Evolutionary conservation across 2,113 vertebrate genomes (phyloP), one percentile per base, ranked within the genome.

Genomic region (Brachyhypopomus gauderio): DNA sequence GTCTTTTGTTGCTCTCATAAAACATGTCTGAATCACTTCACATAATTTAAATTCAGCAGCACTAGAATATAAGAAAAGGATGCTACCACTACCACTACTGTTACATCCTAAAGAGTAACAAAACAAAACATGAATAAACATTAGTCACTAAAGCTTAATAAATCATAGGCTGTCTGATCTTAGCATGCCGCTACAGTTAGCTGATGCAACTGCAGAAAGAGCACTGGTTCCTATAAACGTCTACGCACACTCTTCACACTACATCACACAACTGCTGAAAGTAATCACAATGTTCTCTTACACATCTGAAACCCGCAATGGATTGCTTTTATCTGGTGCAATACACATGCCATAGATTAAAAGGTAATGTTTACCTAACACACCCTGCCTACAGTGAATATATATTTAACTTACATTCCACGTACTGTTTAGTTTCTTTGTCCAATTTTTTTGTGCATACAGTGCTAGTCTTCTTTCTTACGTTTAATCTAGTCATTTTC

Each of bases 201-300:
- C 72, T 75, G 79, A 82, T 55, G 67, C 67, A 79, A 79, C 67
- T 62, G 77, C 56, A 62, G 67, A 79, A 38, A 79, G 30, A 70
- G 14, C 5, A 11, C 48, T 63, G 63, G 17, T 45, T 69, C 74
- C 70, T 52, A 14, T 52, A 52, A 52, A 52, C 11, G 45, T 52
- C 45, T 14, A 1, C 72, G 71, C 58, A 34, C 56, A n/a, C 66
- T 19, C 34, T 41, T 55, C 30, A 63, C 64, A 23, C 76, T 64
- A 74, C 72, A 80, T 59, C 52, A 19, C 67, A 67, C 23, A 23
- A 19, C 1, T 23, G 36, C 71, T 59, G 52, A 77, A 60, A 73
- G 71, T 45, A 75, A 66, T 63, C 34, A 77, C 72, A 80, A 55
- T 22, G 30, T 34, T 41, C 20, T 41, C 66, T 34, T 67, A 67